Evolutionary conservation across 2,888 invertebrate genomes (phyloP), one percentile per base, ranked within the genome.

Genomic region (Clanis bilineata): DNA sequence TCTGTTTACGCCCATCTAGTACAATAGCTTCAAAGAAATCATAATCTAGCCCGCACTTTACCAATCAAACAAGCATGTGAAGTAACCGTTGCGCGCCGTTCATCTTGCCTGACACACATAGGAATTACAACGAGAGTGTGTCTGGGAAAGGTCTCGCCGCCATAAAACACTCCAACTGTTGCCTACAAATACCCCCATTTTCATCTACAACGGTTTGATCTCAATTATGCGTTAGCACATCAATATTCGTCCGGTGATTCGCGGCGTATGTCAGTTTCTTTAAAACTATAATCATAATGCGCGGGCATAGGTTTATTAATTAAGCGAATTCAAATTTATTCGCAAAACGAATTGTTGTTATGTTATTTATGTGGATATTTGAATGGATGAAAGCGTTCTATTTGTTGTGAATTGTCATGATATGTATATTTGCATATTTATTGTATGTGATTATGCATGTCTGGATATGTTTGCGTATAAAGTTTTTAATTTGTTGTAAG

Each of bases 121-220:
- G 74, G 71, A 79, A 79, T 79, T 73, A 66, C 72, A 63, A 51
- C 57, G 63, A 69, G 66, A 71, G 65, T 62, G 61, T 55, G 76
- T 76, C 79, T 80, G 76, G 74, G 78, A 76, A 77, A 68, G 59
- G 75, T 74, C 73, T 75, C 65, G 58, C 36, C 61, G 62, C 39
- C 12, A 43, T 47, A 28, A 60, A 47, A 45, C n/a, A 12, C 61
- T 54, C 63, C 66, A 66, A 61, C 62, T 47, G 61, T 61, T 62
- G 80, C 71, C 71, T 79, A 79, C 75, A 71, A 80, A 80, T 80
- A 77, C 66, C 69, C 64, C 67, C 70, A 76, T 76, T 76, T 73
- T 71, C 61, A 68, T 25, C 47, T 1, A 47, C 47, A 25, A 39
- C 51, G n/a, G 25, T 51, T 47, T 38, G 39, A 47, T 39, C 18